Evolutionary conservation across 2,797 vertebrate genomes (phyloP).

Genomic region (Prunella strophiata): DNA sequence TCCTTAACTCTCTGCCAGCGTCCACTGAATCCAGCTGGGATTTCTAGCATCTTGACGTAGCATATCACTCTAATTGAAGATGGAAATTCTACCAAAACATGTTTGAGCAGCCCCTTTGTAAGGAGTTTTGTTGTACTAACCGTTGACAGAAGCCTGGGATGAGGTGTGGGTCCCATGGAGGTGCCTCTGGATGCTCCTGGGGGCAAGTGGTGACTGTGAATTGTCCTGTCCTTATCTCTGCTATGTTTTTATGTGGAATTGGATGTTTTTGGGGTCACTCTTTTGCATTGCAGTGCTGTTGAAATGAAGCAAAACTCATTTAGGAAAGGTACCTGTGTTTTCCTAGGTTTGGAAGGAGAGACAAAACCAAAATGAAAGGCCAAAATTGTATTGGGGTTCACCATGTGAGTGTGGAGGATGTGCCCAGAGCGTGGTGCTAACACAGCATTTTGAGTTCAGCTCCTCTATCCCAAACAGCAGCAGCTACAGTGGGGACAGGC

Average conservation of each 20-base stretch:
- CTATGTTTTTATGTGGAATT: constrained; percentile 43
- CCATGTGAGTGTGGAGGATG: background rate
- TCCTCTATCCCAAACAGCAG: constrained; percentile 29
- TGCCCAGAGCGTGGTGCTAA: constrained; percentile 46
- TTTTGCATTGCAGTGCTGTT: constrained; percentile 47
- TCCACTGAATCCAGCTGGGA: background rate
- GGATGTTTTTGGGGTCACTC: constrained; percentile 32
- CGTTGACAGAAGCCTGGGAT: background rate
- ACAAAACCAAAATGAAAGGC: background rate
- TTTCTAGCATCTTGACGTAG: background rate
- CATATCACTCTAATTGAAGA: background rate
- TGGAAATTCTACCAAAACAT: background rate
- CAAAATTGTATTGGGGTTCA: background rate
- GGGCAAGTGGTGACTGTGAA: background rate
- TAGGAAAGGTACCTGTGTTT: constrained; percentile 31
- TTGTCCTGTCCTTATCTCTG: constrained; percentile 23
- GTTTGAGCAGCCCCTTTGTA: background rate
- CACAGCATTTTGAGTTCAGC: constrained; percentile 5
- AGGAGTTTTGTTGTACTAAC: background rate
- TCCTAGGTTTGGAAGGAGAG: background rate
- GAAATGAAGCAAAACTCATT: constrained; percentile 1
- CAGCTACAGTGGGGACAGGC: constrained; percentile 1
- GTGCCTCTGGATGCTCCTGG: background rate
- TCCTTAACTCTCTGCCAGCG: constrained; percentile 24
- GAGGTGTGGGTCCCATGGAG: background rate